phyloP scores from a whole-genome alignment of 2,797 vertebrate species.

The Alauda arvensis region DNA sequence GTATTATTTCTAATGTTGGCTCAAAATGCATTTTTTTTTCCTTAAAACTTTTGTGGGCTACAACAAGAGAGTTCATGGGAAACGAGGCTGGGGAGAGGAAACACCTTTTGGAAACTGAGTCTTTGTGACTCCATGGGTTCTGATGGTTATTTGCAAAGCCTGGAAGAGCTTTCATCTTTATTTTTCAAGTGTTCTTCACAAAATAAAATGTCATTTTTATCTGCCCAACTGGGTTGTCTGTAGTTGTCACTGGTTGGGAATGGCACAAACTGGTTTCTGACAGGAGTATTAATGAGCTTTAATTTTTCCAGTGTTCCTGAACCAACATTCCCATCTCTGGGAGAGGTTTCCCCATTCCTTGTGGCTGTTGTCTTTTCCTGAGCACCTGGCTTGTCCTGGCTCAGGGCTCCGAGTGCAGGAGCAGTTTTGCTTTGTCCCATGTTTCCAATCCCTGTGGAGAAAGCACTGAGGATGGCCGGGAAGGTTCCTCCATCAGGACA shows the following conservation, averaged over 20 bases:
- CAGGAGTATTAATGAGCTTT: background rate
- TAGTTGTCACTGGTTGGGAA: background rate
- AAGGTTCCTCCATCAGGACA: background rate
- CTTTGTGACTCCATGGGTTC: background rate
- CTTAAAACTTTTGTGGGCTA: background rate
- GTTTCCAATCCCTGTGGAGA: background rate
- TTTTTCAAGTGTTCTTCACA: background rate
- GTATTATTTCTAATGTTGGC: background rate
- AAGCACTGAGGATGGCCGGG: background rate
- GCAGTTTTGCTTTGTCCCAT: background rate
- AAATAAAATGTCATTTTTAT: conserved; percentile 21
- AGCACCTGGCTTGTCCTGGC: background rate
- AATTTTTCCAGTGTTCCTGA: background rate
- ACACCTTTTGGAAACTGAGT: background rate
- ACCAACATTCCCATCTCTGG: background rate
- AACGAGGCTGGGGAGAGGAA: background rate
- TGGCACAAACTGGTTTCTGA: background rate
- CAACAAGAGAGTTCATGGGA: background rate
- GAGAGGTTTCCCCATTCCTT: background rate
- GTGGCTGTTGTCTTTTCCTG: background rate
- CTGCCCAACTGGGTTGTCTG: background rate
- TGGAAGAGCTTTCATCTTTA: background rate
- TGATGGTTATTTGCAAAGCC: background rate
- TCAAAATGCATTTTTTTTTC: background rate
- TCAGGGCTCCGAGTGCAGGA: background rate